Evolutionary conservation across 2,113 vertebrate species (phyloP), one percentile per base, ranked within the genome.

Genomic region (Epinephelus moara): DNA sequence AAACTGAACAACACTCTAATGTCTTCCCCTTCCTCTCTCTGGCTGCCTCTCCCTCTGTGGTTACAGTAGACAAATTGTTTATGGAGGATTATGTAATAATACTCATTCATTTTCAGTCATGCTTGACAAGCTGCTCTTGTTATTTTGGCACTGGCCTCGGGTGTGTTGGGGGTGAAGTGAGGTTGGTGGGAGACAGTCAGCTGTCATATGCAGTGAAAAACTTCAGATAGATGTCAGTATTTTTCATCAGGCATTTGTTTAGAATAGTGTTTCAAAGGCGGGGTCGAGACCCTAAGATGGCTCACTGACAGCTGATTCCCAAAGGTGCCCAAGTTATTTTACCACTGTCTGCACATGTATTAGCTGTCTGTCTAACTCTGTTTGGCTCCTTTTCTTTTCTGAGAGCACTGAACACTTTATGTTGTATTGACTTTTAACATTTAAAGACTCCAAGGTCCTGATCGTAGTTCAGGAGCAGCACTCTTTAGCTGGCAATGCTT

Each of bases 51-150:
- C 64, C 76, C 73, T 81, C 72, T 70, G 68, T 23, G 52, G 75
- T 75, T 86, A 91, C 89, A 80, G 75, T 82, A 67, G 56, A 75
- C 78, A 90, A 79, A 87, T 90, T 93, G 88, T 91, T 90, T 79
- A 77, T 85, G 76, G 80, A 83, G 80, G 73, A 85, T 94, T 94
- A 92, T 91, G 89, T 85, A 92, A 93, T 90, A n/a, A 80, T 59
- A 74, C 70, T 82, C 86, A 89, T 91, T 92, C 81, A 90, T 79
- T 86, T 68, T 70, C 85, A 88, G 77, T 70, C 85, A 90, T 19
- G 84, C 88, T 78, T 89, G 77, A 93, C 67, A 67, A 71, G 71
- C 75, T 79, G 80, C 69, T 71, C 63, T 69, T 73, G 78, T 69
- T 79, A 55, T 81, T 69, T 71, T 76, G 69, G 69, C 57, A 33